Evolutionary conservation across 2,888 invertebrate genomes (phyloP), one percentile per base, ranked within the genome.

Genomic region (Chelonus formosanus): DNA sequence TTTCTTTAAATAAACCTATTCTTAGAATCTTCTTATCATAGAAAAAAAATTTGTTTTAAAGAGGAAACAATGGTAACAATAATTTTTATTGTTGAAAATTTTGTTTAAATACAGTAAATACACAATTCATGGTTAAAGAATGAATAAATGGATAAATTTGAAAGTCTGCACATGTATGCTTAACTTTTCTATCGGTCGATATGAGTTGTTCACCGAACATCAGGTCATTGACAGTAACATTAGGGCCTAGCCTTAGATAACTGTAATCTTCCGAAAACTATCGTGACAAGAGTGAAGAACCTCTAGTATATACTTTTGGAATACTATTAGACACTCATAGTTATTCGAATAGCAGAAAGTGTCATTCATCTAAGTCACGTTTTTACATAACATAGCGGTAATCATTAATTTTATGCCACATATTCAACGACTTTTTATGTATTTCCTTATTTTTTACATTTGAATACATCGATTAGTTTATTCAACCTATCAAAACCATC

Each of bases 201-300:
- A 40, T 52, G 36, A 7, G 35, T 3, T n/a, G 31, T 48, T 8
- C 40, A 40, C 40, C 6, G 3, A 40, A 40, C 10, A 36, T 10
- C 56, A 74, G 81, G 82, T 81, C 81, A 76, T 81, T 81, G 80
- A 81, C 82, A 79, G 75, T 73, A 70, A 71, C 65, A 73, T 50
- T 36, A 58, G 62, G 58, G 53, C 56, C 63, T 47, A 53, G 56
- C 62, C 75, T 75, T 77, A 80, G 80, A 80, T 82, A 82, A 83
- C 82, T 80, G 82, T 82, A 82, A 82, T 78, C 76, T 74, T 74
- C 76, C 79, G 78, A 62, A 62, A 62, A 67, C 68, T 70, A 67
- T 56, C 36, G 58, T 43, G 44, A 56, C 20, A 55, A 31, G 54
- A 53, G 56, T 67, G 58, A 65, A 63, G 64, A 52, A 55, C 56